Base-by-base conservation (phyloP, 1,140 invertebrate species). In the Potamilus streckersoni region DNA sequence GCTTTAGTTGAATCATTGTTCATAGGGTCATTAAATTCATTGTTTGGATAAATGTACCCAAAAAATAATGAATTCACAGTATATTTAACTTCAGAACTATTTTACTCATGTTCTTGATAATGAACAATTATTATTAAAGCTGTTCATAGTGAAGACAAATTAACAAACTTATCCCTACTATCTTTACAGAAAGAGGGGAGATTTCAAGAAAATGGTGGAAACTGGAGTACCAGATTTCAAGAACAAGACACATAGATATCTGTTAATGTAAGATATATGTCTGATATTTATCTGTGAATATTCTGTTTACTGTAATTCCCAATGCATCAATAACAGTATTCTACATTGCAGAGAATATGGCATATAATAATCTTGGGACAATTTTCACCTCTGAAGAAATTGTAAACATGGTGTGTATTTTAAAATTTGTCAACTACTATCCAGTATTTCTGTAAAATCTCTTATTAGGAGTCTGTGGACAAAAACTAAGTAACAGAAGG, bases 191-290 rank as follows among this genome's bases (percentile, higher is more conserved):
- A 98, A 98, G 90, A 94, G 96, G 80, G 95, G 94, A 82, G 93
- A 94, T 73, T 98, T 99, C 83, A 93, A 96, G 81, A 94, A 96
- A 78, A 87, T 98, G 20, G 94, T 98, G 4, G 95, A 97, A 76
- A 94, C 95, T 71, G 96, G 96, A 1, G 95, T 97, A 89, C 96
- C 95, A 79, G 94, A 96, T 82, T 98, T 96, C 95, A 94, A 96
- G 88, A 93, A 94, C 64, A 94, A 95, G 27, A 67, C 96, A 95
- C 89, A 98, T 95, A 92, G 84, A 76, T 83, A 89, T 74, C 74
- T 88, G 11, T 68, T 88, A 5, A 83, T 81, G 86, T 87, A 79
- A 80, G 82, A 80, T 13, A 80, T 13, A 31, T 38, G 15, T 60
- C 31, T n/a, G 11, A 61, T 19, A 61, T 38, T 38, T 38, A 38